Percentiles rank a stretch among this genome's conserved stretches.
Evolutionary conservation across 2,113 vertebrate genomes (phyloP).

Genomic region (Sinocyclocheilus grahami): DNA sequence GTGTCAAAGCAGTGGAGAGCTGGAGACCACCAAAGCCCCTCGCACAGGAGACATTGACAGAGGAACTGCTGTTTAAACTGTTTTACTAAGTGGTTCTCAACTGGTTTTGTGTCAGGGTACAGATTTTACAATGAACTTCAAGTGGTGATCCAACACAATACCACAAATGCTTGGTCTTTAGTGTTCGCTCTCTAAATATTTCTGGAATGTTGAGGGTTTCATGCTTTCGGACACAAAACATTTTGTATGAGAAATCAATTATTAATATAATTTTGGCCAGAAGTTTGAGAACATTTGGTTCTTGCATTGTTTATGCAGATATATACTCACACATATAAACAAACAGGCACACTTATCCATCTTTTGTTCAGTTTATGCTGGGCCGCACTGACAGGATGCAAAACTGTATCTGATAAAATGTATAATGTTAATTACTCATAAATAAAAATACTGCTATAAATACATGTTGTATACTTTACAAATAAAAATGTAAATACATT

Average conservation of each 20-base stretch:
- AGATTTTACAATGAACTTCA: too few species aligned
- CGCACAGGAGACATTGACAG: constrained; percentile 78
- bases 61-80: constrained; percentile 82
- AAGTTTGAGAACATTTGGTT: neutral
- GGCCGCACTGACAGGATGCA: neutral
- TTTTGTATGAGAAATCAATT: neutral
- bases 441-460: neutral
- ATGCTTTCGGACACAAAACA: neutral
- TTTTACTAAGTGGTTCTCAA: neutral
- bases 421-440: neutral
- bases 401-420: neutral
- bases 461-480: neutral
- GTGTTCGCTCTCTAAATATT: neutral
- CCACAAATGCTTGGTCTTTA: neutral
- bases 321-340: neutral
- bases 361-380: neutral
- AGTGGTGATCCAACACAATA: too few species aligned
- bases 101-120: neutral
- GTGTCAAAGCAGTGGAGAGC: constrained; percentile 72
- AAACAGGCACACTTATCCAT: neutral
- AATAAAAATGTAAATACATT: neutral
- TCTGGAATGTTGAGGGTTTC: neutral
- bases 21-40: constrained; percentile 72
- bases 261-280: neutral
- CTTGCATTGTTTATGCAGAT: neutral